Percentiles rank a stretch among this genome's conserved stretches.
Evolutionary conservation across 1,140 invertebrate genomes (phyloP).

Genomic region (Homarus americanus): DNA sequence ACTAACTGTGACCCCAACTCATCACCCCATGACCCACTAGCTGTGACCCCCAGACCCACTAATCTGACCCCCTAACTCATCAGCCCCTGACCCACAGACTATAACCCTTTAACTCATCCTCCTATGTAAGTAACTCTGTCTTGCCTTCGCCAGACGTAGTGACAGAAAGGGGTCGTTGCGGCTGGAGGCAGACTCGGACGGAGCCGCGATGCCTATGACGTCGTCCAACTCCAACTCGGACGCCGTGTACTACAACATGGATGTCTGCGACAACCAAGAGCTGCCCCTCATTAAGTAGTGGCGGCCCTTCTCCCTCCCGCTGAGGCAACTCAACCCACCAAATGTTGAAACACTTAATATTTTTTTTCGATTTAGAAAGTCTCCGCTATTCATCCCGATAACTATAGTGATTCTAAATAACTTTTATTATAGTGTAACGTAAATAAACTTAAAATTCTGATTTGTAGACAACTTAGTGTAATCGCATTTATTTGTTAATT

Average conservation of each 20-base stretch:
- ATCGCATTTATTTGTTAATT: neutral
- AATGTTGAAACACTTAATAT: neutral
- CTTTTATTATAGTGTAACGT: neutral
- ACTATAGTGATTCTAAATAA: neutral
- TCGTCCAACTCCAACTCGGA: constrained; percentile 54
- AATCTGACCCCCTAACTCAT: too few species aligned
- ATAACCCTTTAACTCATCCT: too few species aligned
- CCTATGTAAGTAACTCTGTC: too few species aligned
- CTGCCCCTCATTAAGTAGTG: constrained; percentile 64
- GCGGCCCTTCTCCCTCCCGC: neutral
- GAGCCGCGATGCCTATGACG: constrained; percentile 66
- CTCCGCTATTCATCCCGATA: neutral
- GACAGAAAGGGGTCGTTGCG: constrained; percentile 47
- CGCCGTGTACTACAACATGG: constrained; percentile 68
- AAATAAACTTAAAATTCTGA: neutral
- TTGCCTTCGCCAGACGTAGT: neutral
- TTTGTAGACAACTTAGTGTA: neutral
- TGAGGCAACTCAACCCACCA: neutral
- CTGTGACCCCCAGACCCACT: too few species aligned
- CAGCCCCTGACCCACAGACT: too few species aligned
- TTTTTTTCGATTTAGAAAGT: neutral
- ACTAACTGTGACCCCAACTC: too few species aligned
- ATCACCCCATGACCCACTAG: too few species aligned
- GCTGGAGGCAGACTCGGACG: constrained; percentile 60
- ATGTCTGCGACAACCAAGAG: constrained; percentile 64